Percentiles rank a stretch among this genome's conserved stretches.
phyloP scores from a whole-genome alignment of 2,797 vertebrate species.

The Amphiprion clarkii region DNA sequence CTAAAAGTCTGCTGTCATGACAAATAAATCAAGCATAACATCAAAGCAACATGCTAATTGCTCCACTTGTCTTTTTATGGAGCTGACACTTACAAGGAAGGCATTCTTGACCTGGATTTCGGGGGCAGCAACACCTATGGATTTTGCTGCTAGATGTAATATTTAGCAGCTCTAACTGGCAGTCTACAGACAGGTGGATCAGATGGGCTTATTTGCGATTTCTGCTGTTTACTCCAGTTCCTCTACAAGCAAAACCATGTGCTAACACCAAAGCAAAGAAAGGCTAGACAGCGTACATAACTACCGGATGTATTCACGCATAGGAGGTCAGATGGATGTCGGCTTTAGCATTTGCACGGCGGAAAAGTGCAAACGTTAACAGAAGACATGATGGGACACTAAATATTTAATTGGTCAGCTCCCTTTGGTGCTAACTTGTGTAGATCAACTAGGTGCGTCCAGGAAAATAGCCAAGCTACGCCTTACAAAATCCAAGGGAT shows the following conservation, averaged over 20 bases:
- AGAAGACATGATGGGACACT: background rate
- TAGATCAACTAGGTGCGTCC: background rate
- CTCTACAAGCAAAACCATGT: background rate
- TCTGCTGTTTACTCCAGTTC: too few relatives aligned
- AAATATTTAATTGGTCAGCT: slow-evolving; percentile 3
- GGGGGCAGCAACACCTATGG: background rate
- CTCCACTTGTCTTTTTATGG: slow-evolving; percentile 10
- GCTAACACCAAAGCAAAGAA: background rate
- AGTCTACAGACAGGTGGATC: too few relatives aligned
- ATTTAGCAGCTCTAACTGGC: slow-evolving; percentile 3
- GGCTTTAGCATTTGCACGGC: background rate
- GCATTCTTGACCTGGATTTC: background rate
- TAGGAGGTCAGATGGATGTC: background rate
- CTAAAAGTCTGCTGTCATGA: slow-evolving; percentile 9
- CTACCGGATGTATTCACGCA: too few relatives aligned
- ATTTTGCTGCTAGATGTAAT: slow-evolving; percentile 10
- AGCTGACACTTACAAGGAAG: background rate
- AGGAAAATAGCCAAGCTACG: too few relatives aligned
- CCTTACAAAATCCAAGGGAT: background rate
- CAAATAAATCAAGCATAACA: slow-evolving; percentile 8
- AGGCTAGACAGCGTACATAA: background rate
- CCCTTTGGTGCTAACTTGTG: background rate
- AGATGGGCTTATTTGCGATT: too few relatives aligned
- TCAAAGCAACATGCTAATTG: slow-evolving; percentile 19
- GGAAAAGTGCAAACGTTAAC: background rate